These are phyloP conservation scores for Drosophila leontia DNA, from an alignment of 1,140 invertebrate species.

Conservation along the genomic window DNA sequence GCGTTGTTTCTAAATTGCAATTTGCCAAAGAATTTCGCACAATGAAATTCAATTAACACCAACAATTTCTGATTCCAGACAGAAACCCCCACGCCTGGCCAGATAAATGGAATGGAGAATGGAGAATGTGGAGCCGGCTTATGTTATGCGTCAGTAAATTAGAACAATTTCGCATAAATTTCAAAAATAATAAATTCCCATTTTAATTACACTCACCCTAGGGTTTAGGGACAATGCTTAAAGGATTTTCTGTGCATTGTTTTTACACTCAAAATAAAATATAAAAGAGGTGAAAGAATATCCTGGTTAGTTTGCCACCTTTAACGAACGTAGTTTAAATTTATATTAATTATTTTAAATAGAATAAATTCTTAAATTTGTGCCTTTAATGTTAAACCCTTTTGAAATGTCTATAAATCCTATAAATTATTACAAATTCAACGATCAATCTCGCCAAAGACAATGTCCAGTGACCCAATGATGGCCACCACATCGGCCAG, in stretches of 20 bases:
- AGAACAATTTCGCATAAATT: conserved; percentile 46
- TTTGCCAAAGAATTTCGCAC: conserved; percentile 66
- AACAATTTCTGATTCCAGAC: conserved; percentile 6
- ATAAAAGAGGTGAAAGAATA: too few species aligned
- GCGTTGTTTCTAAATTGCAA: conserved; percentile 54
- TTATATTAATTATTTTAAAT: not conserved
- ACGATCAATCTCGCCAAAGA: conserved; percentile 95
- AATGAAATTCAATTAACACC: conserved; percentile 65
- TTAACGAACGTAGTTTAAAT: too few species aligned
- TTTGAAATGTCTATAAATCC: not conserved
- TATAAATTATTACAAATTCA: conserved; percentile 78
- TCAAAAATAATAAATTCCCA: conserved; percentile 35
- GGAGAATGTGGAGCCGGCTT: not conserved
- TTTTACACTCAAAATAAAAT: not conserved
- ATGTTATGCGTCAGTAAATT: conserved; percentile 44
- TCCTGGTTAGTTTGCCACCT: too few species aligned
- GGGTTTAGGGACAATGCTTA: too few species aligned
- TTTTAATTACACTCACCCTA: conserved; percentile 43
- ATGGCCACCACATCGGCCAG: conserved; percentile 93
- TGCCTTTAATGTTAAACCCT: not conserved
- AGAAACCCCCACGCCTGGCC: not conserved
- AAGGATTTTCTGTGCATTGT: not conserved
- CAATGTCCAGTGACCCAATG: conserved; percentile 92
- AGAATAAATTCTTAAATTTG: not conserved
- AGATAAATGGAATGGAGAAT: not conserved